These are phyloP conservation scores for Aricia artaxerxes DNA, from an alignment of 2,888 invertebrate genomes.

Conservation along the genomic window DNA sequence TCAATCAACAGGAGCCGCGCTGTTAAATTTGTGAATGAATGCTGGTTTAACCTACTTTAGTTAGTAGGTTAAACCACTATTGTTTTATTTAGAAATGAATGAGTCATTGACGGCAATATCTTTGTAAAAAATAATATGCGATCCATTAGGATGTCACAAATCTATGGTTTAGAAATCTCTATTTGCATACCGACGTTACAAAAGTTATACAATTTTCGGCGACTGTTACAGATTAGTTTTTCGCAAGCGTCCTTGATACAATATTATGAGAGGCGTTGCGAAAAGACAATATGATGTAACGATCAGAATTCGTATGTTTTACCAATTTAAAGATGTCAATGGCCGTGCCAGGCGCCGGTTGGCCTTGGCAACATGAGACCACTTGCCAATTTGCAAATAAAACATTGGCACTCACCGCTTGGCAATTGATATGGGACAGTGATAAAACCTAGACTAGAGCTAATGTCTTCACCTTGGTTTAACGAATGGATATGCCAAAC, in stretches of 20 bases:
- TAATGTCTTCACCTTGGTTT: slow-evolving; percentile 43
- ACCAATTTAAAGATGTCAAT: slow-evolving; percentile 59
- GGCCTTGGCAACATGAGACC: slow-evolving; percentile 63
- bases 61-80: slow-evolving; percentile 14
- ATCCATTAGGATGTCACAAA: slow-evolving; percentile 8
- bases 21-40: slow-evolving; percentile 9
- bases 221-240: slow-evolving; percentile 32
- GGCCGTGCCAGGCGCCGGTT: slow-evolving; percentile 63
- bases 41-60: slow-evolving; percentile 21
- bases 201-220: slow-evolving; percentile 9
- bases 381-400: slow-evolving; percentile 78
- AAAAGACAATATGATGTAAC: slow-evolving; percentile 41
- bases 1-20: background rate
- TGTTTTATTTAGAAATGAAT: slow-evolving; percentile 19
- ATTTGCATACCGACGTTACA: background rate
- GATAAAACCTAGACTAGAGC: slow-evolving; percentile 40
- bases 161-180: background rate
- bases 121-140: background rate
- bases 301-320: slow-evolving; percentile 40
- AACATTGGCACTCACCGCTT: slow-evolving; percentile 71
- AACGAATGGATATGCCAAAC: slow-evolving; percentile 29
- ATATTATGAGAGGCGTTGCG: slow-evolving; percentile 39
- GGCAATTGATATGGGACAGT: slow-evolving; percentile 65
- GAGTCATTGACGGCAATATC: background rate
- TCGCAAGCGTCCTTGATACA: slow-evolving; percentile 37